Evolutionary conservation across 2,113 vertebrate genomes (phyloP), one percentile per base, ranked within the genome.

Genomic region (Protobothrops flavoviridis): DNA sequence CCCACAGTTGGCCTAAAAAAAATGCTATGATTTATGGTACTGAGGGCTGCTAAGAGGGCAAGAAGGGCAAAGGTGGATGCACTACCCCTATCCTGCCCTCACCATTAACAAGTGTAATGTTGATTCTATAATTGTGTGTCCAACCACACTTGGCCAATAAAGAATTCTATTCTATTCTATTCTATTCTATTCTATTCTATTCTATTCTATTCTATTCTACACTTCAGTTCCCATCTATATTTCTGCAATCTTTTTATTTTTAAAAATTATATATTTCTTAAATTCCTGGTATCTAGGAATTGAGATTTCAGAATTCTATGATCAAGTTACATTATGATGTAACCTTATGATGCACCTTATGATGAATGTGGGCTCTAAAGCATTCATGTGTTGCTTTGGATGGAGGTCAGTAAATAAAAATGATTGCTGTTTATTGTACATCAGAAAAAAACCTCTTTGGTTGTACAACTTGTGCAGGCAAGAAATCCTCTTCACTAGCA

Each of bases 321-420:
- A 15, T 33, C 91, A 92, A 90, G 8, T 15, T 59, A 5, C 26
- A 87, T 26, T 8, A 43, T 91, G 48, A 50, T 50, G 48, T 50
- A 50, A 50, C 48, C 48, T 50, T 50, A 50, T 50, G 48, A 50
- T 50, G 85, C 48, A 91, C 39, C 23, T 56, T 90, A 17, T 93
- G 94, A 95, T 45, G 93, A 91, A 94, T 85, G 17, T 7, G n/a
- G 33, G 20, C 57, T 86, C 26, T 89, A 95, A 96, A 94, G 13
- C 57, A 93, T 85, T 93, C 91, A 2, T 10, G 55, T 0, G 0
- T 56, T 92, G 39, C 29, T 93, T 24, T 59, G 29, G 33, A 3
- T 87, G 81, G 94, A 93, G 29, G 17, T 12, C 0, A 87, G 15
- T 29, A 29, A 52, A 91, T 87, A 74, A 39, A 56, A 33, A 92